These are phyloP conservation scores for Torymus aiolomorphi DNA, from an alignment of 2,888 invertebrate genomes.

Conservation along the genomic window DNA sequence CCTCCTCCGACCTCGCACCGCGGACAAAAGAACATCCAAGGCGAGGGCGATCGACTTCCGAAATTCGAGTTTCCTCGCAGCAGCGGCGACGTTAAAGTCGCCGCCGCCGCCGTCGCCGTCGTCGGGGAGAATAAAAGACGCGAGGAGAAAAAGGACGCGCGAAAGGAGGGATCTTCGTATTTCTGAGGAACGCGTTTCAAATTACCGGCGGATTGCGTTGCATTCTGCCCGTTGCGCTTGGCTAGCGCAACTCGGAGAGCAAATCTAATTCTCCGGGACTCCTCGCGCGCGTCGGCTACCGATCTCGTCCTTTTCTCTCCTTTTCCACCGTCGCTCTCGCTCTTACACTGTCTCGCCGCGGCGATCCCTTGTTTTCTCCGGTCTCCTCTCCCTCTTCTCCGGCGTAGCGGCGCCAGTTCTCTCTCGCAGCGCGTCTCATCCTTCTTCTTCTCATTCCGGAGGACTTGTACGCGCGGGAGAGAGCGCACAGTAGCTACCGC, in stretches of 20 bases:
- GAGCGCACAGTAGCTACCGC: background rate
- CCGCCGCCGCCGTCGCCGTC: background rate
- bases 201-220: slow-evolving; percentile 71
- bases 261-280: slow-evolving; percentile 69
- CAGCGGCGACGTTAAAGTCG: background rate
- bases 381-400: background rate
- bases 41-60: slow-evolving; percentile 27
- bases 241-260: slow-evolving; percentile 66
- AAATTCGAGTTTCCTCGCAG: slow-evolving; percentile 39
- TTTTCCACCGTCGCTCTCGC: background rate
- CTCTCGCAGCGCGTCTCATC: background rate
- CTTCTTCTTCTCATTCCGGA: slow-evolving; percentile 3
- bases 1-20: no score
- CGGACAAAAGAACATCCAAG: background rate
- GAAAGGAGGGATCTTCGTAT: slow-evolving; percentile 65
- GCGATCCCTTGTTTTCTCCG: slow-evolving; percentile 25
- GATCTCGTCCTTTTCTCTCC: slow-evolving; percentile 39
- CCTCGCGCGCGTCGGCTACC: slow-evolving; percentile 28
- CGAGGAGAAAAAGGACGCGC: background rate
- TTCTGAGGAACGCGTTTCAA: slow-evolving; percentile 70
- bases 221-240: slow-evolving; percentile 72
- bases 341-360: background rate
- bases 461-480: background rate
- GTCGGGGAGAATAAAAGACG: slow-evolving; percentile 28
- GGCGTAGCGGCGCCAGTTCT: background rate